A percentile compares a stretch with the other conserved stretches of the same genome.
These are phyloP conservation scores for Thermophis baileyi DNA, from an alignment of 2,113 vertebrate genomes.

Conservation along the genomic window DNA sequence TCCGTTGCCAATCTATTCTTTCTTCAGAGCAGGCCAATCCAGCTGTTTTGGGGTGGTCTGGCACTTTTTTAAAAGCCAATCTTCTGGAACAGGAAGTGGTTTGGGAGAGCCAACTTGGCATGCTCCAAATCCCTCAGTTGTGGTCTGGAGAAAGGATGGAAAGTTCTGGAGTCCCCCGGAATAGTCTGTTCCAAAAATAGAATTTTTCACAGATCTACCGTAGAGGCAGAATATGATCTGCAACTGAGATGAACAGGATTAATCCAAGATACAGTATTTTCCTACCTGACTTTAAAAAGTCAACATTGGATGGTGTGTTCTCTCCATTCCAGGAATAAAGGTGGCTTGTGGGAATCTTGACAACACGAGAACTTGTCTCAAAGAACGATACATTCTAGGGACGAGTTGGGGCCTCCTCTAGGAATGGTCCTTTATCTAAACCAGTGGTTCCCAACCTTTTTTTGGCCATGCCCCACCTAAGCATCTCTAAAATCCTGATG, in stretches of 20 bases:
- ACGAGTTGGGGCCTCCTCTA: not conserved
- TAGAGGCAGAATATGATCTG: not conserved
- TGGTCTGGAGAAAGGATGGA: not conserved
- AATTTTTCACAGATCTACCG: not conserved
- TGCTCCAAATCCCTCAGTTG: not conserved
- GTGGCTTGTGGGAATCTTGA: not conserved
- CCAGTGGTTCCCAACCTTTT: too few relatives aligned
- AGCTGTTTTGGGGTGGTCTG: not conserved
- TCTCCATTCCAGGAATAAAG: too few relatives aligned
- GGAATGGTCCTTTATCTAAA: not conserved
- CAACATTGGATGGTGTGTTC: not conserved
- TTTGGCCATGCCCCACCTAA: too few relatives aligned
- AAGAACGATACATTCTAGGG: not conserved
- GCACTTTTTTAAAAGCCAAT: not conserved
- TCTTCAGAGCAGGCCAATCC: not conserved
- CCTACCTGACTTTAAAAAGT: not conserved
- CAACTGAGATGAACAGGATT: not conserved
- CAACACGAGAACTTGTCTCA: not conserved
- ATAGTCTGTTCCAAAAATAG: not conserved
- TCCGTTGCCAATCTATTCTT: not conserved
- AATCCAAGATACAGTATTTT: not conserved
- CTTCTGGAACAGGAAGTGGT: not conserved
- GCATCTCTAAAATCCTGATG: too few relatives aligned
- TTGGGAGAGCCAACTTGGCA: not conserved
- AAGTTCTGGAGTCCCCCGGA: not conserved